These are phyloP conservation scores for Lathronympha strigana DNA, from an alignment of 2,888 invertebrate genomes.

Conservation along the genomic window DNA sequence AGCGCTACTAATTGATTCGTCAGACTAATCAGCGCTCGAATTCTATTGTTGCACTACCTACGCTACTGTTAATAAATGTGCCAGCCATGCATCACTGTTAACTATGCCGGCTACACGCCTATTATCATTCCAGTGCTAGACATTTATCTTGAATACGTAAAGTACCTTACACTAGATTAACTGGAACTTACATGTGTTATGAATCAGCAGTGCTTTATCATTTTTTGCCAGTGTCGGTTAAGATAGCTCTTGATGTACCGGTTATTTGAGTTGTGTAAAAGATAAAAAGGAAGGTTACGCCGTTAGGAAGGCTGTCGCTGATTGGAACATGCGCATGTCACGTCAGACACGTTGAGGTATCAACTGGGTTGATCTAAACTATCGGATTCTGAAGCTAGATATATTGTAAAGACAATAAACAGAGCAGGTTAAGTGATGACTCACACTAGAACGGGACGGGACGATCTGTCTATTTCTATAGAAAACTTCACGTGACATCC, in stretches of 20 bases:
- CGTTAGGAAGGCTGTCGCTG: too few species aligned
- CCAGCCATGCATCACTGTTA: constrained; percentile 9
- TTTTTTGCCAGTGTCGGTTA: constrained; percentile 11
- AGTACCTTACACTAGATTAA: constrained; percentile 32
- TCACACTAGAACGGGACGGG: too few species aligned
- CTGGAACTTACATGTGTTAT: constrained; percentile 23
- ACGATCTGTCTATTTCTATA: too few species aligned
- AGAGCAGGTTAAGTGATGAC: too few species aligned
- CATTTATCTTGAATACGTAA: constrained; percentile 19
- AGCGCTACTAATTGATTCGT: constrained; percentile 28
- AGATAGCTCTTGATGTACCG: constrained; percentile 22
- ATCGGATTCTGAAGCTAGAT: too few species aligned
- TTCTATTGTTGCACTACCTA: constrained; percentile 29
- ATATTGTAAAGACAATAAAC: too few species aligned
- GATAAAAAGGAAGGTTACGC: too few species aligned
- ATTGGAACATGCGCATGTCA: too few species aligned
- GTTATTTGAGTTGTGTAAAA: constrained; percentile 7
- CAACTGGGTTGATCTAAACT: too few species aligned
- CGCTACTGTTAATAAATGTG: constrained; percentile 15
- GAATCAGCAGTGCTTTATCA: constrained; percentile 6
- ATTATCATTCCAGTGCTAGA: constrained; percentile 26
- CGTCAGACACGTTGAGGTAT: too few species aligned
- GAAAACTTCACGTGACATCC: too few species aligned
- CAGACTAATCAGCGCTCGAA: constrained; percentile 24
- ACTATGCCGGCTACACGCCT: constrained; percentile 10